Evolutionary conservation across 2,888 invertebrate genomes (phyloP).

Genomic region (Seira ritae): DNA sequence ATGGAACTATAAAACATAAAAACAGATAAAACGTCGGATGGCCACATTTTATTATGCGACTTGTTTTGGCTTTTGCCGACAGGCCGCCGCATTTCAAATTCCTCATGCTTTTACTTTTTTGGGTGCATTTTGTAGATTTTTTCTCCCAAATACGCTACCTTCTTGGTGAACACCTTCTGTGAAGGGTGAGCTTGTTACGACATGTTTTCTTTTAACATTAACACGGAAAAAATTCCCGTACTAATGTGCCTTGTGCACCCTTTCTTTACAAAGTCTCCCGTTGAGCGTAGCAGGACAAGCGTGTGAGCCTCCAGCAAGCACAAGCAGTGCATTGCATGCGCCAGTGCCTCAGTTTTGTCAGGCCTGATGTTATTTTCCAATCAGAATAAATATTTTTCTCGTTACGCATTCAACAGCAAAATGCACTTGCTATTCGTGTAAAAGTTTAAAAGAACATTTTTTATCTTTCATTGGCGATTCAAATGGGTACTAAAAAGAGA

Average conservation of each 20-base stretch:
- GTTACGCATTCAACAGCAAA: background rate
- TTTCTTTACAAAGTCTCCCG: slow-evolving; percentile 47
- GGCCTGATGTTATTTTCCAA: slow-evolving; percentile 24
- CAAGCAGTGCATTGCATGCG: background rate
- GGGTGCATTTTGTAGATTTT: too few relatives aligned
- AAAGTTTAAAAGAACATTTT: background rate
- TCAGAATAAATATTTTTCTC: slow-evolving; percentile 27
- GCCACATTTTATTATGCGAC: too few relatives aligned
- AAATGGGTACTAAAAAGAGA: background rate
- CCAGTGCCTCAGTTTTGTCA: background rate
- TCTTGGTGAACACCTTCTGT: too few relatives aligned
- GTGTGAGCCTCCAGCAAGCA: slow-evolving; percentile 48
- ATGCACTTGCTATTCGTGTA: background rate
- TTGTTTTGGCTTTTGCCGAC: too few relatives aligned
- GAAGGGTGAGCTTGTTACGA: too few relatives aligned
- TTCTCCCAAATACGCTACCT: too few relatives aligned
- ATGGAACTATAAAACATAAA: too few relatives aligned
- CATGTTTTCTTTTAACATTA: background rate
- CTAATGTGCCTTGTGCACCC: background rate
- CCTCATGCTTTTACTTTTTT: too few relatives aligned
- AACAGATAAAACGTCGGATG: too few relatives aligned
- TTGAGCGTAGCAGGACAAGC: slow-evolving; percentile 45
- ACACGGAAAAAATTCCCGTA: background rate
- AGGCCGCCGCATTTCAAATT: too few relatives aligned
- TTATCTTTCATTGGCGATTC: slow-evolving; percentile 11